Base-by-base conservation (phyloP, 2,888 invertebrate genomes). In the Boloria euphrosyne region DNA sequence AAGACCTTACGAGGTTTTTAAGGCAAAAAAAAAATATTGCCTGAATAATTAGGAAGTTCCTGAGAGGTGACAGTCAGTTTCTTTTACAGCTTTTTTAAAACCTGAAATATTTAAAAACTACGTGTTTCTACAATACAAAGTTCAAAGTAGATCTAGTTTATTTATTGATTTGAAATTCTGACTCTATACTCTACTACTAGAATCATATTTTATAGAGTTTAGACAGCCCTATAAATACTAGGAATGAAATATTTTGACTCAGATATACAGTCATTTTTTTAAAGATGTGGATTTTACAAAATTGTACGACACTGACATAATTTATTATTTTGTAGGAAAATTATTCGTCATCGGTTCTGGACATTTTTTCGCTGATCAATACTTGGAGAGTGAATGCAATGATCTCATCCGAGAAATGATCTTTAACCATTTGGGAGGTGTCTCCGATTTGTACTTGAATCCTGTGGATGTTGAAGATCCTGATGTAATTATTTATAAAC, bases 321-420 rank as follows among this genome's bases (percentile, higher is more conserved):
- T 50, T 55, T 14, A 14, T 22, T 16, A 4, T 13, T 49, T 54
- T 57, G 2, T 76, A 88, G 95, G 98, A 0, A 96, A 96, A 82
- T 93, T 99, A 18, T 95, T 96, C 67, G 98, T 98, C 0, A 90
- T 98, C 63, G 99, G 99, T 1, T 98, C 99, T 0, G 96, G 96
- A 0, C 96, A 97, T 80, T 96, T 99, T 92, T 97, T 99, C 82
- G 94, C 96, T 43, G 99, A 99, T 83, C 95, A 96, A 78, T 99
- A 98, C 84, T 92, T 99, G 66, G 98, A 97, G 79, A 96, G 97
- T 84, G 99, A 99, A 88, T 96, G 97, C 79, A 99, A 99, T 81
- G 95, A 96, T 81, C 95, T 95, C 74, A 94, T 99, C 71, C 92
- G 98, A 79, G 98, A 99, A 84, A 95, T 98, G 82, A 89, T 99